Conservation (phyloP, 2,888 invertebrate genomes). For the Dicyrtoma fusca region DNA sequence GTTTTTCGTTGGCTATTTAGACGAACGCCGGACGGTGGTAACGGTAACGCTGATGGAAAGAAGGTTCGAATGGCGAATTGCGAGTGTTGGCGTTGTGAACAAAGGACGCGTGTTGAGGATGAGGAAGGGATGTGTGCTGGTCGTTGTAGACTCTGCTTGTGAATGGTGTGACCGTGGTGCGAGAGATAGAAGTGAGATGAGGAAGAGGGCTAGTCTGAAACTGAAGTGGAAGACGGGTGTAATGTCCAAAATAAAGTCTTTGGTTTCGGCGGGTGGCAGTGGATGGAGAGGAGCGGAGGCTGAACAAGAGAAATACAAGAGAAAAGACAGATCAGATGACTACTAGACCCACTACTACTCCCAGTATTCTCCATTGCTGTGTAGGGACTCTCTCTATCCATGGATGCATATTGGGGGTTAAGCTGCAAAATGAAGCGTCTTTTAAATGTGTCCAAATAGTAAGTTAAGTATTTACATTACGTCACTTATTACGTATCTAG, state of each 20-base stretch:
- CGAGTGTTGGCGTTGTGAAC: no score
- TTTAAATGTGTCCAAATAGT: no score
- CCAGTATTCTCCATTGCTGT: neutral
- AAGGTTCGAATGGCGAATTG: no score
- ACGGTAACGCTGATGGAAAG: slow-evolving; percentile 4
- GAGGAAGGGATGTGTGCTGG: neutral
- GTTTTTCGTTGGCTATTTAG: no score
- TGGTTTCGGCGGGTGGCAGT: neutral
- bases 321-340: neutral
- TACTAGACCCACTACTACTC: neutral
- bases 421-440: no score
- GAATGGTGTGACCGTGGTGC: neutral
- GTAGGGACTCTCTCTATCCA: neutral
- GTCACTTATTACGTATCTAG: no score
- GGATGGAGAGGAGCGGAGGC: neutral
- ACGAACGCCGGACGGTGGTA: no score
- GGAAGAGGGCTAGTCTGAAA: slow-evolving; percentile 9
- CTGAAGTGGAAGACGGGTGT: slow-evolving; percentile 23
- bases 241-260: slow-evolving; percentile 28
- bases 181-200: slow-evolving; percentile 2
- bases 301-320: neutral
- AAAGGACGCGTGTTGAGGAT: neutral
- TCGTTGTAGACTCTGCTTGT: neutral
- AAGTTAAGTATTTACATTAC: no score
- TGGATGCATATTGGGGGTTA: no score